A percentile compares a stretch with the other conserved stretches of the same genome.
Conservation (phyloP, 2,113 vertebrate species). For the Acanthochromis polyacanthus region DNA sequence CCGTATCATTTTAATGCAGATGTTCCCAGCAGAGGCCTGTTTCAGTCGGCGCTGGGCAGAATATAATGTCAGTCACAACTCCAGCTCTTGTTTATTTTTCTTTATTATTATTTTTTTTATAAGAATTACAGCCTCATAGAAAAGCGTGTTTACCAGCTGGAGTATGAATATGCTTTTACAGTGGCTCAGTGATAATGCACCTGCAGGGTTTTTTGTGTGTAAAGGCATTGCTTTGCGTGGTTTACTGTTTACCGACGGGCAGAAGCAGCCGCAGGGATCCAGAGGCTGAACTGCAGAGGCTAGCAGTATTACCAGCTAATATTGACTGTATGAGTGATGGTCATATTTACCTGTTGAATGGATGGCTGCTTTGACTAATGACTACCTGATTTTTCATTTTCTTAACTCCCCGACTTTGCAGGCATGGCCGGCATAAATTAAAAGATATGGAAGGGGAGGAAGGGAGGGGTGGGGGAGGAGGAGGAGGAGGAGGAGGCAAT, state of each 20-base stretch:
- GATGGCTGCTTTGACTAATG: conserved; percentile 77
- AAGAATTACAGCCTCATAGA: background rate
- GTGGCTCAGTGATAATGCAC: conserved; percentile 15
- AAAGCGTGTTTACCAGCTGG: conserved; percentile 16
- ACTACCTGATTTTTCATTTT: conserved; percentile 68
- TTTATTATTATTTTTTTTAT: background rate
- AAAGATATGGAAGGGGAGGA: conserved; percentile 17
- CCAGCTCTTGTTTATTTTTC: conserved; percentile 4
- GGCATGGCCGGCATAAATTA: conserved; percentile 48
- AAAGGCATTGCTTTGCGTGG: background rate
- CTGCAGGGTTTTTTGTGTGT: background rate
- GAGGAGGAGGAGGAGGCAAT: conserved; percentile 1
- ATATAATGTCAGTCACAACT: conserved; percentile 20
- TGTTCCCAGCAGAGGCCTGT: conserved; percentile 49
- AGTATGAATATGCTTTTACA: background rate
- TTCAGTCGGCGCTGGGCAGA: background rate
- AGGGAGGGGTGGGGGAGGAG: background rate
- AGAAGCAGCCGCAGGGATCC: conserved; percentile 11
- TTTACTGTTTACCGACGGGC: conserved; percentile 32
- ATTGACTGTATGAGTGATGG: conserved; percentile 74
- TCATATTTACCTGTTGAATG: conserved; percentile 80
- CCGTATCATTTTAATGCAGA: conserved; percentile 81
- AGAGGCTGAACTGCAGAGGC: background rate
- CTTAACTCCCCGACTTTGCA: conserved; percentile 63
- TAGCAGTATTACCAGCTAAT: conserved; percentile 40